These are phyloP conservation scores for Zosterops borbonicus DNA, from an alignment of 2,113 vertebrate genomes.

Conservation along the genomic window DNA sequence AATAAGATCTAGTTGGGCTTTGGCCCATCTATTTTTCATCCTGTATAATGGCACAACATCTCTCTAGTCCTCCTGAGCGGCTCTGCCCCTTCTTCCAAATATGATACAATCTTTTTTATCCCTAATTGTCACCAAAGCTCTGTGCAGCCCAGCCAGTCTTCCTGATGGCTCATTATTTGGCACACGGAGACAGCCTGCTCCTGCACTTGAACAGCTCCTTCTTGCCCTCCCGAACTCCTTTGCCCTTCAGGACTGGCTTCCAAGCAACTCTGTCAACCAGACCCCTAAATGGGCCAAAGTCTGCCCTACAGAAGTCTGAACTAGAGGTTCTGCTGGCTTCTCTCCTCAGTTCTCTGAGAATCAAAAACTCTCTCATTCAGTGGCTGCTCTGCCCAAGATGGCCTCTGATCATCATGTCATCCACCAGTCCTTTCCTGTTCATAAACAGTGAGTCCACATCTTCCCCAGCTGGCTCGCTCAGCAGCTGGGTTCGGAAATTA, in stretches of 20 bases:
- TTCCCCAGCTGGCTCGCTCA: not conserved
- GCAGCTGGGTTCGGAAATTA: not conserved
- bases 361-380: not conserved
- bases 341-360: not conserved
- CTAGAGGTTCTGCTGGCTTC: not conserved
- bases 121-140: not conserved
- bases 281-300: not conserved
- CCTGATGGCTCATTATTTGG: not conserved
- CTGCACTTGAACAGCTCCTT: not conserved
- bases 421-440: not conserved
- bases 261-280: not conserved
- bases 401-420: not conserved
- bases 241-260: not conserved
- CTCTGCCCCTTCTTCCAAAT: not conserved
- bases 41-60: not conserved
- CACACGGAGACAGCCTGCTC: not conserved
- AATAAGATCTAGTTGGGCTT: not conserved
- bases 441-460: not conserved
- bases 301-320: not conserved
- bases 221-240: not conserved
- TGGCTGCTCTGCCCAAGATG: not conserved
- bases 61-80: not conserved
- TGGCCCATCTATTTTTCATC: not conserved
- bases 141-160: not conserved
- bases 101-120: not conserved